These are phyloP conservation scores for Onychomys leucogaster DNA, from an alignment of 2,797 vertebrate species.

Conservation along the genomic window DNA sequence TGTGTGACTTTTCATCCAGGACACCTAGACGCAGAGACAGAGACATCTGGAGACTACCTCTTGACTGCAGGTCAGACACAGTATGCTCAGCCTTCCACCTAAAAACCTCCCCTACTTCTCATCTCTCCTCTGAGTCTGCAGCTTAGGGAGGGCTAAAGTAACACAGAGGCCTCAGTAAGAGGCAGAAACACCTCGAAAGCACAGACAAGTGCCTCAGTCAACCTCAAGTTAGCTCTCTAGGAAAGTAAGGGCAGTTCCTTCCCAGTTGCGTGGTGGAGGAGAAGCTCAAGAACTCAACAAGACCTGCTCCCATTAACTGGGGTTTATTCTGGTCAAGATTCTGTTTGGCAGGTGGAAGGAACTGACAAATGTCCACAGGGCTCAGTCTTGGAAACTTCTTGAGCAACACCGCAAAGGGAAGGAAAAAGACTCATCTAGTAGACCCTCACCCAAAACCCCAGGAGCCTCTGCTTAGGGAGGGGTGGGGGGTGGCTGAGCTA, in stretches of 20 bases:
- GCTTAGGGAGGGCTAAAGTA: not conserved
- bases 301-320: not conserved
- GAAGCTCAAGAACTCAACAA: not conserved
- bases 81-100: not conserved
- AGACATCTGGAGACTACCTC: accelerated
- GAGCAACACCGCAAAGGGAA: not conserved
- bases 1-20: constrained; percentile 88
- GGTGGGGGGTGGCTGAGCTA: accelerated
- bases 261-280: accelerated
- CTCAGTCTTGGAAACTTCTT: not conserved
- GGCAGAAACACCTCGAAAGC: not conserved
- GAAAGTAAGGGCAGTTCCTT: not conserved
- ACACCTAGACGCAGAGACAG: constrained; percentile 86
- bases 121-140: not conserved
- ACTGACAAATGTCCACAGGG: not conserved
- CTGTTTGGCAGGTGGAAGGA: not conserved
- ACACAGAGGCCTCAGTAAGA: not conserved
- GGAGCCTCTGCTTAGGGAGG: not conserved
- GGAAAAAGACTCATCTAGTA: not conserved
- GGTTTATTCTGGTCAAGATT: not conserved
- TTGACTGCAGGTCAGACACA: not conserved
- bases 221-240: not conserved
- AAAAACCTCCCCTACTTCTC: not conserved
- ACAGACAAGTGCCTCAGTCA: not conserved
- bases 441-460: not conserved